phyloP scores from a whole-genome alignment of 2,113 vertebrate genomes.

The Pachyramphus minor region DNA sequence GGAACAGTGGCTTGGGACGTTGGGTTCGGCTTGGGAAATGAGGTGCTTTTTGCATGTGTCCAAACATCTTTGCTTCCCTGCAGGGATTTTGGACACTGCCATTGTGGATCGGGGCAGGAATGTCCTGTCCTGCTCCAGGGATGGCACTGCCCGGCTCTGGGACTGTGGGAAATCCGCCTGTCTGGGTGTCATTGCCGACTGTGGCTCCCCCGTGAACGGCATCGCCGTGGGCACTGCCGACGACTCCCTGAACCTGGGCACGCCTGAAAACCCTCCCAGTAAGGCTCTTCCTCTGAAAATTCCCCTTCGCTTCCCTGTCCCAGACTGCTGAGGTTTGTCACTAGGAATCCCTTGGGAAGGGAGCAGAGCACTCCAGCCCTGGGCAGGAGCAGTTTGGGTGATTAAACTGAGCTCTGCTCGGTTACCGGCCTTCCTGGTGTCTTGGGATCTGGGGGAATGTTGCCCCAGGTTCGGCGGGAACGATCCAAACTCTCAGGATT shows the following conservation, averaged over 20 bases:
- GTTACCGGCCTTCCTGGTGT: background rate
- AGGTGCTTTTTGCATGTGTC: background rate
- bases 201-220: constrained; percentile 69
- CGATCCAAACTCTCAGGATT: background rate
- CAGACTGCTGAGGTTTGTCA: background rate
- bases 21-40: accelerated
- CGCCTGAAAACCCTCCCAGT: constrained; percentile 68
- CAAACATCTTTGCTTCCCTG: background rate
- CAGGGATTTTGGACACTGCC: constrained; percentile 78
- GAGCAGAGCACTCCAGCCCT: accelerated
- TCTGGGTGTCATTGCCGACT: constrained; percentile 69
- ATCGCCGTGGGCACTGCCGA: constrained; percentile 65
- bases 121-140: constrained; percentile 75
- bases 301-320: background rate
- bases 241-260: constrained; percentile 69
- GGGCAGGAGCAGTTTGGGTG: background rate
- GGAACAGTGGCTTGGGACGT: no score
- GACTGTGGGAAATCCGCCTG: constrained; percentile 76
- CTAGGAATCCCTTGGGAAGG: background rate
- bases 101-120: constrained; percentile 79
- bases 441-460: no score
- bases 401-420: background rate
- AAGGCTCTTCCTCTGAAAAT: background rate
- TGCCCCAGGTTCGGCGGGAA: background rate
- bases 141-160: constrained; percentile 78